phyloP scores from a whole-genome alignment of 1,140 invertebrate genomes.

The Heliconius hermathena region DNA sequence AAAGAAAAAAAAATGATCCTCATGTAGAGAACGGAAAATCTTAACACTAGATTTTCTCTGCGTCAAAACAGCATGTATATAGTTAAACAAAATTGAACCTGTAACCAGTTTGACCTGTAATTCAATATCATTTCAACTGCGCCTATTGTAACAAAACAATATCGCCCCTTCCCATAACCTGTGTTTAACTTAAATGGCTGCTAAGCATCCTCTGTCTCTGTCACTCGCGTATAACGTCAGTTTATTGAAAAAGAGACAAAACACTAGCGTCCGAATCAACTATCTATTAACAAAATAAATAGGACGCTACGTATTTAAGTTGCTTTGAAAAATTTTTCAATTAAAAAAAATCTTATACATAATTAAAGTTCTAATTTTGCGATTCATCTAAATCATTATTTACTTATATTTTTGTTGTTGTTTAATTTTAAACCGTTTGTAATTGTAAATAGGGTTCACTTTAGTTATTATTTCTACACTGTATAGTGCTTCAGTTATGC shows the following conservation, averaged over 20 bases:
- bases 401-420: background rate
- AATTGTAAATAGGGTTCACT: background rate
- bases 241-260: background rate
- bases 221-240: background rate
- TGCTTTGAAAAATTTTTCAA: background rate
- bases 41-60: background rate
- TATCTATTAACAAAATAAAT: background rate
- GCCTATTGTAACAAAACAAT: background rate
- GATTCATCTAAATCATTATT: background rate
- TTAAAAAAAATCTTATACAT: background rate
- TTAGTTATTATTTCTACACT: background rate
- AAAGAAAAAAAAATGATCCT: no score
- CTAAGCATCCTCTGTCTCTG: background rate
- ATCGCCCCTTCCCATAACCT: background rate
- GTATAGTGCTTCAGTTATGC: background rate
- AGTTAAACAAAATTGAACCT: background rate
- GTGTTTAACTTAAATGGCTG: slow-evolving; percentile 14
- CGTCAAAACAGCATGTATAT: no score
- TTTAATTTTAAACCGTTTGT: background rate
- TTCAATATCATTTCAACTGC: slow-evolving; percentile 1
- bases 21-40: no score
- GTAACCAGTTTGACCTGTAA: background rate
- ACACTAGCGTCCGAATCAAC: background rate
- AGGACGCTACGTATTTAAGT: background rate
- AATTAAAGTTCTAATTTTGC: slow-evolving; percentile 8